phyloP scores from a whole-genome alignment of 2,113 vertebrate genomes.

The Aegypius monachus region DNA sequence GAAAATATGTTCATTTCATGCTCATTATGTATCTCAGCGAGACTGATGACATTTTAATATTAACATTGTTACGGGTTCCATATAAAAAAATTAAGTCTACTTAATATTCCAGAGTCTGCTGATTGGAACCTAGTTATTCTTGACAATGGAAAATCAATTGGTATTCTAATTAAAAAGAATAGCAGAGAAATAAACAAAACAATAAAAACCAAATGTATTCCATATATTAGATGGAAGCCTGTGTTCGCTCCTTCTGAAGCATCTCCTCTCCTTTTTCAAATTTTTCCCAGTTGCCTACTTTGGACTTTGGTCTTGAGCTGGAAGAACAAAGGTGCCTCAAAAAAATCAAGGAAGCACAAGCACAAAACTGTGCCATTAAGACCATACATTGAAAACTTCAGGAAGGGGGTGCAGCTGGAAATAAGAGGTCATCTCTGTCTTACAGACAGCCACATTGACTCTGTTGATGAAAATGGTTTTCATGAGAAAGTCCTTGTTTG shows the following conservation, averaged over 20 bases:
- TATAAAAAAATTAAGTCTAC: constrained; percentile 39
- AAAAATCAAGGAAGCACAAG: not conserved
- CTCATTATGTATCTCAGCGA: constrained; percentile 50
- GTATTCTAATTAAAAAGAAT: constrained; percentile 38
- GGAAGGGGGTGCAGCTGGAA: not conserved
- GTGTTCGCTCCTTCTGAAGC: not conserved
- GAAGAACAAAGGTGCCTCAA: not conserved
- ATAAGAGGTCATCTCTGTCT: not conserved
- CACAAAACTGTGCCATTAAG: not conserved
- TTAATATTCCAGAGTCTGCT: constrained; percentile 45
- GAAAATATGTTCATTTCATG: constrained; percentile 52
- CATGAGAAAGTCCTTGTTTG: not conserved
- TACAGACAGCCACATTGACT: not conserved
- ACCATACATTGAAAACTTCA: not conserved
- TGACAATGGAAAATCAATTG: constrained; percentile 51
- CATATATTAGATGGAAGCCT: not conserved
- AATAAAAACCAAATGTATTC: not conserved
- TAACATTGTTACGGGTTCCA: constrained; percentile 40
- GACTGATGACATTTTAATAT: constrained; percentile 66
- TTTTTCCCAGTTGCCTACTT: not conserved
- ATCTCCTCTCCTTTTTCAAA: not conserved
- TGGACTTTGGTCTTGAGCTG: not conserved
- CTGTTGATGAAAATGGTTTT: not conserved
- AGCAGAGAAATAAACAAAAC: constrained; percentile 28
- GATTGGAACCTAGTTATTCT: constrained; percentile 36